These are phyloP conservation scores for Gallinago paraguaiae DNA, from an alignment of 2,113 vertebrate species.

Conservation along the genomic window DNA sequence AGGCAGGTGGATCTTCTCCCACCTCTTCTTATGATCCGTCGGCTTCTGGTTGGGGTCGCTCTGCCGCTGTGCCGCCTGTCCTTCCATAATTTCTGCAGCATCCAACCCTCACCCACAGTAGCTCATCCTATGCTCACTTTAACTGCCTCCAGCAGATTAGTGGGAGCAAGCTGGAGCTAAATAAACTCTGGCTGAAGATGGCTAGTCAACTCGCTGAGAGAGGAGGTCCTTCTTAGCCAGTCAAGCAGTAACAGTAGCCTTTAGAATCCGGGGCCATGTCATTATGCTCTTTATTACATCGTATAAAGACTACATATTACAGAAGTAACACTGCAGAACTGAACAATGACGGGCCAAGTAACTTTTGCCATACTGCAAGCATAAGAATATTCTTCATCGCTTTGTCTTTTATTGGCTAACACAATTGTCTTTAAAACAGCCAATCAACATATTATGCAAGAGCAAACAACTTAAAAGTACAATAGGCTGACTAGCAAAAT, in stretches of 20 bases:
- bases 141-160: background rate
- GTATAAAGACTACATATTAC: background rate
- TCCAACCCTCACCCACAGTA: background rate
- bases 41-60: background rate
- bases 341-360: background rate
- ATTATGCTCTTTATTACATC: conserved; percentile 20
- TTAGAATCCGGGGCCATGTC: background rate
- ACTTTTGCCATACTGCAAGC: background rate
- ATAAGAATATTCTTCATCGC: background rate
- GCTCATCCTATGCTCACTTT: background rate
- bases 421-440: conserved; percentile 32
- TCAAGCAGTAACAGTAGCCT: background rate
- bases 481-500: background rate
- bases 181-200: background rate
- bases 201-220: background rate
- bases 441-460: background rate
- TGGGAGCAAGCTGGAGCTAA: background rate
- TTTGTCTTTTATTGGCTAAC: conserved; percentile 20
- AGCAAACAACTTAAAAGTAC: conserved; percentile 7
- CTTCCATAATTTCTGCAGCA: background rate
- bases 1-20: background rate
- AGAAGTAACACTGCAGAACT: background rate
- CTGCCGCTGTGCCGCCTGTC: fast-evolving
- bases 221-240: background rate
- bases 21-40: background rate